Base-by-base conservation (phyloP, 2,888 invertebrate genomes). In the Tinea semifulvella region DNA sequence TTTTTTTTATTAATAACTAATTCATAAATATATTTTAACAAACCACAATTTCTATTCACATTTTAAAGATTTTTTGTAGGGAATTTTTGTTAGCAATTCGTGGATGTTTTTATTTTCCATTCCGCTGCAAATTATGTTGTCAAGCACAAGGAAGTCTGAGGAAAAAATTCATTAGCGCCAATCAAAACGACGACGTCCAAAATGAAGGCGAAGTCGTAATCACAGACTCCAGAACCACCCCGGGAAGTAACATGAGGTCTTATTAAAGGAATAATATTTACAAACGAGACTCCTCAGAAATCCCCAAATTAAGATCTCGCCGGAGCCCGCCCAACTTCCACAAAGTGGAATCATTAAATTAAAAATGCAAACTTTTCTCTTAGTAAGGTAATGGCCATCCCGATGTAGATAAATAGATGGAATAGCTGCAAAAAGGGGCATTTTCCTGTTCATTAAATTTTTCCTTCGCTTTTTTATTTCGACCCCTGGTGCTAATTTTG, bases 371-470 rank as follows among this genome's bases (percentile, higher is more conserved):
- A 82, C 81, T 82, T 82, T 82, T 81, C 81, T 82, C 79, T 82
- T 82, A 81, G 82, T 77, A 75, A 81, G 76, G 81, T 82, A 81
- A 82, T 82, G 82, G 82, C 80, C 80, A 81, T 80, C 79, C 79
- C 76, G 64, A 80, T 81, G 79, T 75, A 77, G 81, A 81, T 81
- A 81, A 82, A 82, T 82, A 80, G 79, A 80, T 80, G 77, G 71
- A 80, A 80, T 80, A 81, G 79, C 77, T 79, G 77, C 77, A 77
- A 80, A 77, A 80, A 80, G 80, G 76, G 79, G 76, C 79, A 81
- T 82, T 82, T 82, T 82, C 82, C 82, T 82, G 81, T 82, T 82
- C 82, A 82, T 82, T 82, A 82, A 82, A 81, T 81, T 81, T 81
- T 82, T 82, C 79, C 71, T 77, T 77, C 75, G 75, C 74, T 76